Percentiles rank a stretch among this genome's conserved stretches.
Conservation (phyloP, 2,797 vertebrate species). For the Thripadectes ignobilis region DNA sequence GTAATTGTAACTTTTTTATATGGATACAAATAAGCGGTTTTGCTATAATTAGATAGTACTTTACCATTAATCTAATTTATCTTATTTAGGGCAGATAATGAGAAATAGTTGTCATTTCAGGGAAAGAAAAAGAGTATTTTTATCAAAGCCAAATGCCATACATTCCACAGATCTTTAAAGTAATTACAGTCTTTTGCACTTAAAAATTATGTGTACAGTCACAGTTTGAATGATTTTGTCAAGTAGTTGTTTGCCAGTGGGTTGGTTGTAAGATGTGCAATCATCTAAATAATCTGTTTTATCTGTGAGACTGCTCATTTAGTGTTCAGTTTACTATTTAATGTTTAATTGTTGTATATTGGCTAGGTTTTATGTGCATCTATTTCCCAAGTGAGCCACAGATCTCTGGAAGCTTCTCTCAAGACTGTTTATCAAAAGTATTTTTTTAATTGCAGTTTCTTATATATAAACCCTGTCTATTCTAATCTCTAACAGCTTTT, state of each 20-base stretch:
- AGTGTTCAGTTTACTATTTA: neutral
- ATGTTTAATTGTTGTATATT: neutral
- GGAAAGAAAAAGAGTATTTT: neutral
- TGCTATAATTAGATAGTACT: neutral
- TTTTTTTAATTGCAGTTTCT: neutral
- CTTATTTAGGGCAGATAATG: neutral
- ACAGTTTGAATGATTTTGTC: neutral
- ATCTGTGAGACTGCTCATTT: neutral
- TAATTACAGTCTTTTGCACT: neutral
- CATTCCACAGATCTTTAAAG: neutral
- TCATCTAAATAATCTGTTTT: neutral
- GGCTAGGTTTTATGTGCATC: neutral
- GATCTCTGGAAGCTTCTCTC: neutral
- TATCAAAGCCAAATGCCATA: neutral
- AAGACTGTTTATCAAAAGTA: neutral
- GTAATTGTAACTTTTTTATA: neutral
- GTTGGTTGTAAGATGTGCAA: neutral
- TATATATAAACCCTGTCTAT: neutral
- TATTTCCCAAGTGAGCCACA: neutral
- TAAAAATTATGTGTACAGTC: neutral
- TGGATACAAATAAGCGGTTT: neutral
- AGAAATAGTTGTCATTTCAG: neutral
- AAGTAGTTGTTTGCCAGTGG: neutral
- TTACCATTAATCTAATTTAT: neutral
- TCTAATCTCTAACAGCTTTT: neutral